These are phyloP conservation scores for Hormaphis cornu DNA, from an alignment of 1,140 invertebrate genomes.

Conservation along the genomic window DNA sequence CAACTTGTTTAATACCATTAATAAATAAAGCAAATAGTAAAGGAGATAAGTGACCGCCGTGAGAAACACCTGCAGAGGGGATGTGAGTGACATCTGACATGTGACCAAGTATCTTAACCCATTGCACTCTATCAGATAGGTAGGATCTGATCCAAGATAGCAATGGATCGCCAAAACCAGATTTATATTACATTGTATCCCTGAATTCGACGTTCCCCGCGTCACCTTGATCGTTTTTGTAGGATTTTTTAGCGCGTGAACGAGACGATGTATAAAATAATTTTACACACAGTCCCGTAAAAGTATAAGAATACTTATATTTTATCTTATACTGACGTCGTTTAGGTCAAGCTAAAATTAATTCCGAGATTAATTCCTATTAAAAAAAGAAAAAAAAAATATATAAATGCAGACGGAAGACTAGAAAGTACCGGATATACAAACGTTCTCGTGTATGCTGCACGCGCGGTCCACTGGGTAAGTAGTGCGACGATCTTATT, in stretches of 20 bases:
- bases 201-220: too few relatives aligned
- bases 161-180: not conserved
- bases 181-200: too few relatives aligned
- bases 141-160: not conserved
- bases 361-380: too few relatives aligned
- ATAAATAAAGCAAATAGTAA: not conserved
- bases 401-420: not conserved
- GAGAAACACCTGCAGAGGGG: not conserved
- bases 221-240: too few relatives aligned
- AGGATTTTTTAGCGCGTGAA: too few relatives aligned
- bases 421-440: constrained; percentile 2
- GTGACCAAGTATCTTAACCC: not conserved
- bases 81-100: not conserved
- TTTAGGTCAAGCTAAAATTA: too few relatives aligned
- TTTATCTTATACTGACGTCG: too few relatives aligned
- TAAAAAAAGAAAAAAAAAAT: too few relatives aligned
- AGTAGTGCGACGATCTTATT: not conserved
- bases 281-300: too few relatives aligned
- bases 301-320: too few relatives aligned
- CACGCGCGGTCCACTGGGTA: not conserved
- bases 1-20: not conserved
- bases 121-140: not conserved
- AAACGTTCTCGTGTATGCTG: not conserved
- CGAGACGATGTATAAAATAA: too few relatives aligned
- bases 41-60: not conserved